Evolutionary conservation across 2,113 vertebrate species (phyloP).

Genomic region (Ramphastos sulfuratus): DNA sequence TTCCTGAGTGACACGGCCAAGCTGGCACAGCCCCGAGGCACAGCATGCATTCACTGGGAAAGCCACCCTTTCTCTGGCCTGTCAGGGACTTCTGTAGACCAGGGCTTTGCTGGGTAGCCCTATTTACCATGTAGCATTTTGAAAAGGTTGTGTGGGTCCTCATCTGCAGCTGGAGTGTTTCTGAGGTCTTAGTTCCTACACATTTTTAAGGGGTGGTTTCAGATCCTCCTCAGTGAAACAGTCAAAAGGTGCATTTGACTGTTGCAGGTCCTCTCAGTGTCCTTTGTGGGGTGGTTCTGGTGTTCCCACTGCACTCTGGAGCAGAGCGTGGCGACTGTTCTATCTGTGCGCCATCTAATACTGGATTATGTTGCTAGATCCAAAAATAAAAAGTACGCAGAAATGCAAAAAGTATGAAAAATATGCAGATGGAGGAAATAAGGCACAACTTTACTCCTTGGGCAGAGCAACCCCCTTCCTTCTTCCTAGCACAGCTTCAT

Average conservation of each 20-base stretch:
- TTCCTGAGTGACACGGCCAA: accelerated
- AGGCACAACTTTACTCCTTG: background rate
- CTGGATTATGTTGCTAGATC: slow-evolving; percentile 2
- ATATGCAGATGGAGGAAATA: background rate
- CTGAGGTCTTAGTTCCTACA: background rate
- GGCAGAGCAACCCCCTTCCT: background rate
- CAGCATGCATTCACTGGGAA: accelerated
- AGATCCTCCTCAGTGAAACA: background rate
- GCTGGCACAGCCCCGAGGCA: background rate
- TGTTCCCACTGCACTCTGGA: accelerated
- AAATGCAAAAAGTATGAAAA: background rate
- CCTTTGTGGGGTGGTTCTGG: background rate
- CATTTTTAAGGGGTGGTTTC: background rate
- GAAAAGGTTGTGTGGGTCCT: background rate
- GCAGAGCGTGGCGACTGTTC: accelerated
- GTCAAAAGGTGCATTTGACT: background rate
- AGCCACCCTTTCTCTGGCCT: background rate
- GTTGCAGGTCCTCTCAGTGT: background rate
- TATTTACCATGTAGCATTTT: accelerated
- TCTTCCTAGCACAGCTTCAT: background rate
- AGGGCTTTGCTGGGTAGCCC: accelerated
- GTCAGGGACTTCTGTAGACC: accelerated
- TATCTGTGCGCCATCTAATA: background rate
- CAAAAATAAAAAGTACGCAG: slow-evolving; percentile 37
- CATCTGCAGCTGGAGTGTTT: background rate